Percentiles rank a stretch among this genome's conserved stretches.
These are phyloP conservation scores for Dynastes grantii DNA, from an alignment of 2,888 invertebrate genomes.

Conservation along the genomic window DNA sequence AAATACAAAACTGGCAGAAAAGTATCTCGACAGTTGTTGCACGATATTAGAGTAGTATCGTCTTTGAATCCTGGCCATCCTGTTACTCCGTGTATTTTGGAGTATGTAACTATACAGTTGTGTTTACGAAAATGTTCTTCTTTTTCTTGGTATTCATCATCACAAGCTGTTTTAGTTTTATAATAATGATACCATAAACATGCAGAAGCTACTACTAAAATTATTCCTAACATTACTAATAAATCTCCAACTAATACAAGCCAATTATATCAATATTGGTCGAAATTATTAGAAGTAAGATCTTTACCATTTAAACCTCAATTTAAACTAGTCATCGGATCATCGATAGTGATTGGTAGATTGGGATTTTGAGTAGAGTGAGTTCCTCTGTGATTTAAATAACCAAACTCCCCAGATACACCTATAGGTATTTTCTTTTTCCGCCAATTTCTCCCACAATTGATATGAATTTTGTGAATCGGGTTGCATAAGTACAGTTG, in stretches of 20 bases:
- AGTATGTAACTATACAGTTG: conserved; percentile 64
- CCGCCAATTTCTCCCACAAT: too few relatives aligned
- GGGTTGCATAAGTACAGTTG: too few relatives aligned
- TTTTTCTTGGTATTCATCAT: conserved; percentile 56
- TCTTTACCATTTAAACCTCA: too few relatives aligned
- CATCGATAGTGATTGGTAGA: too few relatives aligned
- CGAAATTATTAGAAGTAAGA: neutral
- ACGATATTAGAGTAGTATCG: conserved; percentile 34
- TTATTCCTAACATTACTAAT: neutral
- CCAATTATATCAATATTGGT: neutral
- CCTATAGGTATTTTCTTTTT: too few relatives aligned
- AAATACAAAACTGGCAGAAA: conserved; percentile 64
- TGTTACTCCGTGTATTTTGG: conserved; percentile 54
- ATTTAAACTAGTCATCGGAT: too few relatives aligned
- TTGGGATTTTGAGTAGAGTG: too few relatives aligned
- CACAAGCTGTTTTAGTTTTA: conserved; percentile 56
- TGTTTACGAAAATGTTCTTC: conserved; percentile 61
- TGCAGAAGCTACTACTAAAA: conserved; percentile 46
- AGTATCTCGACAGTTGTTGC: conserved; percentile 55
- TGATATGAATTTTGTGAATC: too few relatives aligned
- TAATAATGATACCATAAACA: conserved; percentile 60
- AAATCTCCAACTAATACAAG: neutral
- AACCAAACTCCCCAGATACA: too few relatives aligned
- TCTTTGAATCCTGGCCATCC: conserved; percentile 61
- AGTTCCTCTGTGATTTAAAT: too few relatives aligned